Evolutionary conservation across 1,140 invertebrate genomes (phyloP), one percentile per base, ranked within the genome.

Genomic region (Saccostrea echinata): DNA sequence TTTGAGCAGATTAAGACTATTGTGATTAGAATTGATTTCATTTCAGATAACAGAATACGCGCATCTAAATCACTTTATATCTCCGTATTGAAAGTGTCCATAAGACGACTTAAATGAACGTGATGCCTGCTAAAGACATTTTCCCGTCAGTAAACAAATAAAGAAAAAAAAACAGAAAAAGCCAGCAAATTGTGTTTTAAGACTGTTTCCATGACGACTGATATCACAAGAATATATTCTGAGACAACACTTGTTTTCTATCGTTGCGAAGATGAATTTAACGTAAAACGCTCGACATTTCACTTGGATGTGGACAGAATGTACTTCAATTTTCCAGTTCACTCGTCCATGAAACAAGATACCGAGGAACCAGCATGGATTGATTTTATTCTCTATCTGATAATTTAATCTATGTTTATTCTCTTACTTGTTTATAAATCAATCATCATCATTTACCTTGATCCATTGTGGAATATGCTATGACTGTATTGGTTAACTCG

Each of bases 291-390:
- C 43, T 43, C 43, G 43, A 43, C 43, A 9, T 43, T 3, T 43
- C 43, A 43, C 9, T 43, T 11, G 11, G 27, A 61, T 76, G 68
- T 13, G 2, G 12, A 30, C 12, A 16, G 68, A 16, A 35, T 30
- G 11, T 30, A 30, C 68, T 76, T 76, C 68, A 76, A 76, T 76
- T 76, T 76, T 27, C 24, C 68, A 76, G 68, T 76, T 30, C 68
- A 30, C 11, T 76, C 6, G 12, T 76, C 24, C 27, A 27, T 76
- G 68, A 76, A 76, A 76, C 68, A 27, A 76, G 68, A 76, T 76
- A 76, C 27, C 11, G 30, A 30, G 16, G 68, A 76, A 30, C 8
- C 24, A 30, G 30, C 1, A 30, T 76, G 24, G 9, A 76, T 76
- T 76, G 27, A 76, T 24, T 76, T 76, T 76, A 27, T 76, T 16